A percentile compares a stretch with the other conserved stretches of the same genome.
Evolutionary conservation across 2,113 vertebrate genomes (phyloP).

Genomic region (Carassius auratus): DNA sequence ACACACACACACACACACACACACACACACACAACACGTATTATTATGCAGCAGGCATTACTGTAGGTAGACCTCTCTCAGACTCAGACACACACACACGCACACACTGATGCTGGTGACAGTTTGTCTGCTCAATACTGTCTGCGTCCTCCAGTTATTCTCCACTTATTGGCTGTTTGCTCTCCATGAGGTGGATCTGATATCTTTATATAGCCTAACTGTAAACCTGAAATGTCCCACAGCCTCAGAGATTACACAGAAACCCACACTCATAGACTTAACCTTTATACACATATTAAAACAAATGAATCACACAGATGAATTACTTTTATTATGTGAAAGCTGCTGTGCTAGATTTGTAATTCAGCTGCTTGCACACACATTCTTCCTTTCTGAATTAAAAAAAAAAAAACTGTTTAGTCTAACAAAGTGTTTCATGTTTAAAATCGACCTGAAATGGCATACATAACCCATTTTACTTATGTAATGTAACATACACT

Average conservation of each 20-base stretch:
- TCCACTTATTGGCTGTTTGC: constrained; percentile 27
- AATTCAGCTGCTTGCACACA: background rate
- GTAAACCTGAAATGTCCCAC: background rate
- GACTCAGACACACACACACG: background rate
- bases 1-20: too few species aligned
- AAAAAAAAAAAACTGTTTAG: too few species aligned
- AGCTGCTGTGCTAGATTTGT: background rate
- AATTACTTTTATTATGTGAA: constrained; percentile 19
- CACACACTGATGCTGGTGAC: constrained; percentile 25
- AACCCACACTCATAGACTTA: constrained; percentile 25
- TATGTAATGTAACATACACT: background rate
- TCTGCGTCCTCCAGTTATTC: constrained; percentile 44
- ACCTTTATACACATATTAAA: constrained; percentile 13
- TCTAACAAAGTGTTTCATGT: background rate
- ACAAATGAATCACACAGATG: constrained; percentile 1
- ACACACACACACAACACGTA: background rate
- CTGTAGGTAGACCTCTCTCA: constrained; percentile 38
- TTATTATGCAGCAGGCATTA: constrained; percentile 64
- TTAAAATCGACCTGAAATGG: background rate
- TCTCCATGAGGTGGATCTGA: background rate
- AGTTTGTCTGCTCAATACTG: constrained; percentile 51
- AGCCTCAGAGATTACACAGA: background rate
- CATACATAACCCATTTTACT: background rate
- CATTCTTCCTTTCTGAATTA: background rate
- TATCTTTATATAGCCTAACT: background rate